Conservation (phyloP, 2,113 vertebrate species). For the Salvelinus fontinalis region DNA sequence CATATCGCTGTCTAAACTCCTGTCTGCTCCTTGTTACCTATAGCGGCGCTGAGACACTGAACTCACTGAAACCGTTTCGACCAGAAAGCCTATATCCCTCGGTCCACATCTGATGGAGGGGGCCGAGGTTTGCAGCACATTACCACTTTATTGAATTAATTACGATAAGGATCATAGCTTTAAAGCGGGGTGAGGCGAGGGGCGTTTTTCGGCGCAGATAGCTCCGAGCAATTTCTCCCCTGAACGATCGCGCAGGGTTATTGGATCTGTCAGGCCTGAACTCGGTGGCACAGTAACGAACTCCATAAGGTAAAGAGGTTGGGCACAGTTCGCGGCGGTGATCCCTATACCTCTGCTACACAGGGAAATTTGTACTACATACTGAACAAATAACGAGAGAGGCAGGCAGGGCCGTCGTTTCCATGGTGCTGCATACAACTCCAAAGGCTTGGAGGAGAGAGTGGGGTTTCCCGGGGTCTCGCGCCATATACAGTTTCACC, state of each 20-base stretch:
- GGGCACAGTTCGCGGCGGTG: conserved; percentile 91
- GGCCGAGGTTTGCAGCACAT: conserved; percentile 74
- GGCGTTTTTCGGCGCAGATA: conserved; percentile 83
- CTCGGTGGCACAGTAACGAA: conserved; percentile 93
- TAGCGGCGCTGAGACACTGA: conserved; percentile 76
- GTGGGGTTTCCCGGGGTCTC: conserved; percentile 50
- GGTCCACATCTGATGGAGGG: no score
- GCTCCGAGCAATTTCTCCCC: conserved; percentile 92
- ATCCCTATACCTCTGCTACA: conserved; percentile 84
- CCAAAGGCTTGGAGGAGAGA: conserved; percentile 53
- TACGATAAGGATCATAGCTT: conserved; percentile 99
- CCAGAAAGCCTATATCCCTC: conserved; percentile 81
- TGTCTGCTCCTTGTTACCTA: conserved; percentile 93
- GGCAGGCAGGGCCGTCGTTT: neutral
- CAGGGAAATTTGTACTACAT: conserved; percentile 95
- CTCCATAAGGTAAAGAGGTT: conserved; percentile 90
- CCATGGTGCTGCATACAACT: conserved; percentile 30
- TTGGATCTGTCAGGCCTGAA: conserved; percentile 99
- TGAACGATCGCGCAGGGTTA: conserved; percentile 87
- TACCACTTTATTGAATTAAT: conserved; percentile 99
- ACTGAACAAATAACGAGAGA: conserved; percentile 90
- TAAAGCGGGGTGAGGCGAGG: conserved; percentile 96
- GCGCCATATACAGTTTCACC: conserved; percentile 55
- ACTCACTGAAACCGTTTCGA: conserved; percentile 84
- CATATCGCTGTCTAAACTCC: conserved; percentile 75